phyloP scores from a whole-genome alignment of 2,888 invertebrate species.

The Meloe dianella region DNA sequence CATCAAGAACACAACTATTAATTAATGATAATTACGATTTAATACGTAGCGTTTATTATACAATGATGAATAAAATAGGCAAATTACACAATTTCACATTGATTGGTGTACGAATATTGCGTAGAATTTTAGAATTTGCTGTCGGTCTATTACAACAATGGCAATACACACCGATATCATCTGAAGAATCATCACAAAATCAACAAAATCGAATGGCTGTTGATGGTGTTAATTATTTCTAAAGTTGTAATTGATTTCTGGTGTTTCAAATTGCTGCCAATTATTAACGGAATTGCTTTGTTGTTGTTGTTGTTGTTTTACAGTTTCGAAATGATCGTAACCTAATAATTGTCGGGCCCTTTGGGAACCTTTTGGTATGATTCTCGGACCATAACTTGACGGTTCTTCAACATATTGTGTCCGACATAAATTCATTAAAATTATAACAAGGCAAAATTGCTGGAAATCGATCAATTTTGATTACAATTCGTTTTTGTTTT shows the following conservation, averaged over 20 bases:
- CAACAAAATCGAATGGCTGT: background rate
- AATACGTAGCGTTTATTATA: constrained; percentile 35
- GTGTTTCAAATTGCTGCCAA: constrained; percentile 32
- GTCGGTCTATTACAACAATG: constrained; percentile 38
- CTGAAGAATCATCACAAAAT: background rate
- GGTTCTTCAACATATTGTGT: constrained; percentile 21
- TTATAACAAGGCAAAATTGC: background rate
- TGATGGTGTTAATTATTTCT: constrained; percentile 13
- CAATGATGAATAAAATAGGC: constrained; percentile 39
- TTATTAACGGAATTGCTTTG: constrained; percentile 23
- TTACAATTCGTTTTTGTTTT: background rate
- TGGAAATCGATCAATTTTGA: background rate
- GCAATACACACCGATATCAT: constrained; percentile 25
- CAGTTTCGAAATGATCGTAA: constrained; percentile 31
- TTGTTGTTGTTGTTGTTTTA: constrained; percentile 15
- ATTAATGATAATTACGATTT: constrained; percentile 44
- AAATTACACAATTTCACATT: constrained; percentile 42
- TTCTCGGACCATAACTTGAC: constrained; percentile 22
- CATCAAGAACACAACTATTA: constrained; percentile 35
- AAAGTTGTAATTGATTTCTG: constrained; percentile 30
- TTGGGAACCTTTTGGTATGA: constrained; percentile 22
- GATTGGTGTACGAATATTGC: constrained; percentile 39
- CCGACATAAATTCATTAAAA: background rate
- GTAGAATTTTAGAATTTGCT: constrained; percentile 43
- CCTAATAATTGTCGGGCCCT: constrained; percentile 27